Conservation (phyloP, 2,797 vertebrate species). For the Neopelma chrysocephalum region DNA sequence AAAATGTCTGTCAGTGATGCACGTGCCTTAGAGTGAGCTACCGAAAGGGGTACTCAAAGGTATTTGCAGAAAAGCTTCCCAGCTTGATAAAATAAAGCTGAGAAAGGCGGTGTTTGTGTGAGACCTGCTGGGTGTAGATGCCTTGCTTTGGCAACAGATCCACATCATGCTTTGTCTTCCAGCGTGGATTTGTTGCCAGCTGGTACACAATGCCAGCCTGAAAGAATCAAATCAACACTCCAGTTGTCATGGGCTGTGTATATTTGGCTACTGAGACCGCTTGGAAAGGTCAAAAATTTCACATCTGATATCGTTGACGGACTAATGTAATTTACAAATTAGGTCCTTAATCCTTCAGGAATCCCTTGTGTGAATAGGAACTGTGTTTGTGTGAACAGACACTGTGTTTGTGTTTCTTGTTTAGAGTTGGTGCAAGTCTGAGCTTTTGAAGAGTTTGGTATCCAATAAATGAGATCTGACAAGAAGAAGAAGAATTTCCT, state of each 20-base stretch:
- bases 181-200: background rate
- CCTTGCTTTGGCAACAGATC: background rate
- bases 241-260: background rate
- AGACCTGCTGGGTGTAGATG: background rate
- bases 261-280: background rate
- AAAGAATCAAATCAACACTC: background rate
- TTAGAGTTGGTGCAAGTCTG: background rate
- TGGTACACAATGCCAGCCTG: background rate
- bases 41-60: background rate
- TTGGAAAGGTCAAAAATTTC: slow-evolving; percentile 2
- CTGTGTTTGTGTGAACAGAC: background rate
- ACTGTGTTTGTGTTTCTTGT: background rate
- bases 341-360: background rate
- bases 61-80: background rate
- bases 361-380: background rate
- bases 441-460: background rate
- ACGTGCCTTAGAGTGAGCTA: background rate
- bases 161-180: background rate
- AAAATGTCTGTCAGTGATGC: background rate
- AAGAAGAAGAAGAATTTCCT: background rate
- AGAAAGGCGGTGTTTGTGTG: background rate
- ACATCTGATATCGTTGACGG: background rate
- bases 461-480: background rate
- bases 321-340: background rate
- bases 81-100: background rate